Evolutionary conservation across 1,140 invertebrate genomes (phyloP), one percentile per base, ranked within the genome.

Genomic region (Parapsyche elsis): DNA sequence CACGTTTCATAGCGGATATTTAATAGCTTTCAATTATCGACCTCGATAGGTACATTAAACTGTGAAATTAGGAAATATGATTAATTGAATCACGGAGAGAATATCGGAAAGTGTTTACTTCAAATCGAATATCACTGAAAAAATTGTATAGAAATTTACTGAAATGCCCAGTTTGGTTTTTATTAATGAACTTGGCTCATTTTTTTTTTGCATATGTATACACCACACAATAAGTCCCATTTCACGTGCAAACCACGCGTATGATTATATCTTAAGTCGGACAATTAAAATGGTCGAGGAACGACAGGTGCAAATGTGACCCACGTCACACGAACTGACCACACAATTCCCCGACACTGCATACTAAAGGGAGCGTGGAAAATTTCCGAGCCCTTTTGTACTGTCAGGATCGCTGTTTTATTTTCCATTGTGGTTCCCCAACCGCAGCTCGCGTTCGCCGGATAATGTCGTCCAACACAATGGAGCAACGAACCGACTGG

Each of bases 11-110:
- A 38, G 2, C 21, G 9, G 57, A 9, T 19, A 61, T 61, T 19
- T 61, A 61, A 61, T 61, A 61, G 57, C 57, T 61, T 61, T 61
- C 57, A 61, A 61, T 61, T 61, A 61, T 61, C 21, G 57, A 61
- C 10, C 16, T 19, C 57, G 16, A 61, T 19, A 57, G 12, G n/a
- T n/a, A 38, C 30, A 38, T 38, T 4, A 38, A 38, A 38, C 2
- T 7, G 7, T 38, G 30, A 4, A 38, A 38, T 7, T 38, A 7
- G 30, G 30, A 38, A 38, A 38, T 38, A 38, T 38, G 30, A 38
- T 38, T 38, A 38, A 38, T 7, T 7, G 30, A 38, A 38, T 1
- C 30, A 4, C 30, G 7, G 30, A 38, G 30, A 38, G 7, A 38
- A 38, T 4, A 4, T 38, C 30, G 30, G 30, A 38, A 38, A 38